Percentiles rank a stretch among this genome's conserved stretches.
These are phyloP conservation scores for Hypanus sabinus DNA, from an alignment of 2,113 vertebrate genomes.

Conservation along the genomic window DNA sequence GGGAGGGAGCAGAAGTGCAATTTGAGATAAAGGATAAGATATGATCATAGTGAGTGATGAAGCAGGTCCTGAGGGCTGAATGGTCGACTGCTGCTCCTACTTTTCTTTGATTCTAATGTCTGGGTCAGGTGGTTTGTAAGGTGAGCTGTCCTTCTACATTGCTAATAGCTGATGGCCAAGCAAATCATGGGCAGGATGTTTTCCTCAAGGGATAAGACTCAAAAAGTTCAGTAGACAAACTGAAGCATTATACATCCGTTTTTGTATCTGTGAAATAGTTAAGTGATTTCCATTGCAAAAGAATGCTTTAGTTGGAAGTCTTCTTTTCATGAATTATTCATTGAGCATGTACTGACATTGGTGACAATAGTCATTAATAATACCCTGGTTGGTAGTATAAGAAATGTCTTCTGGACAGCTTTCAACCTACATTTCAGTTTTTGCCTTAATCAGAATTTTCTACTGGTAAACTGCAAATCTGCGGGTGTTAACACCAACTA, in stretches of 20 bases:
- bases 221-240: constrained; percentile 46
- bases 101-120: background rate
- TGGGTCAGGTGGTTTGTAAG: constrained; percentile 39
- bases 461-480: constrained; percentile 55
- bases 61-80: too few species aligned
- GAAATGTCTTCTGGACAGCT: constrained; percentile 51
- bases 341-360: constrained; percentile 63
- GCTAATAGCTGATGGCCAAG: constrained; percentile 29
- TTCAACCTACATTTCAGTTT: constrained; percentile 50
- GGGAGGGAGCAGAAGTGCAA: too few species aligned
- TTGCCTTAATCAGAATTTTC: constrained; percentile 53
- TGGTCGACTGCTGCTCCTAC: too few species aligned
- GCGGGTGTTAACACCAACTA: constrained; percentile 59
- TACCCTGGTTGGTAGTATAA: constrained; percentile 60
- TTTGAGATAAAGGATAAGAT: too few species aligned
- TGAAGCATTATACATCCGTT: constrained; percentile 67
- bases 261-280: constrained; percentile 57
- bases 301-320: constrained; percentile 52
- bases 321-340: constrained; percentile 64
- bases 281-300: constrained; percentile 49
- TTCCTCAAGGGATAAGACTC: constrained; percentile 41
- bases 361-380: constrained; percentile 65
- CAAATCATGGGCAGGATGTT: constrained; percentile 43
- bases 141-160: constrained; percentile 43
- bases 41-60: too few species aligned